phyloP scores from a whole-genome alignment of 2,888 invertebrate species.

The Clunio marinus region DNA sequence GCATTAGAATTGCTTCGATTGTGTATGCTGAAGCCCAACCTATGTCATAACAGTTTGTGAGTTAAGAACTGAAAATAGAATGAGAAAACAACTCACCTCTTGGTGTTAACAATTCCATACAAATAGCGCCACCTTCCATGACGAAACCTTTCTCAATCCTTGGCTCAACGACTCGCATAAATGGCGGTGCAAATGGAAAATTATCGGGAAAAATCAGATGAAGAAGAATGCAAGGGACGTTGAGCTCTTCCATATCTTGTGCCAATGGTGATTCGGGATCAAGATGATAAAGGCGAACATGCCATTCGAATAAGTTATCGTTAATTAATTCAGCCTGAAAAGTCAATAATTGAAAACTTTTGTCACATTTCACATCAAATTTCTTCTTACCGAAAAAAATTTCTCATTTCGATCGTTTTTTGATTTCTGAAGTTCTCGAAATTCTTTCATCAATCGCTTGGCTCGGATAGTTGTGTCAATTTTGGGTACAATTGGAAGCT shows the following conservation, averaged over 20 bases:
- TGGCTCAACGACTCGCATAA: conserved; percentile 71
- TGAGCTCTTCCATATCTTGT: conserved; percentile 73
- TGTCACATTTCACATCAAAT: neutral
- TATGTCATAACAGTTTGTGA: neutral
- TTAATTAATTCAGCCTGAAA: conserved; percentile 72
- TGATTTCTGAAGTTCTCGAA: conserved; percentile 70
- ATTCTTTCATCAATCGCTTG: conserved; percentile 79
- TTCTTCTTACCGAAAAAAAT: conserved; percentile 61
- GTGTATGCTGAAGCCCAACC: conserved; percentile 81
- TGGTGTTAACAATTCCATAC: conserved; percentile 82
- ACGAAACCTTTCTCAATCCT: conserved; percentile 75
- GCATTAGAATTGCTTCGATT: conserved; percentile 82
- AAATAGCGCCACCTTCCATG: conserved; percentile 87
- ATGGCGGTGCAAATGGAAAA: conserved; percentile 84
- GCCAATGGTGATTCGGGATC: conserved; percentile 80
- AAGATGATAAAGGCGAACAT: conserved; percentile 73
- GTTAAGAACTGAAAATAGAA: too few species aligned
- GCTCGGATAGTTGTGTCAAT: conserved; percentile 65
- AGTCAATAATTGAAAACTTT: conserved; percentile 3
- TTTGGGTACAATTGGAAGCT: conserved; percentile 50
- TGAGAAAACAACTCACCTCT: too few species aligned
- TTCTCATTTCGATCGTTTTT: conserved; percentile 68
- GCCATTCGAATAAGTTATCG: conserved; percentile 85
- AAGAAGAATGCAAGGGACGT: conserved; percentile 68
- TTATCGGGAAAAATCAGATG: conserved; percentile 82